phyloP scores from a whole-genome alignment of 2,888 invertebrate species.

The Torymus aiolomorphi region DNA sequence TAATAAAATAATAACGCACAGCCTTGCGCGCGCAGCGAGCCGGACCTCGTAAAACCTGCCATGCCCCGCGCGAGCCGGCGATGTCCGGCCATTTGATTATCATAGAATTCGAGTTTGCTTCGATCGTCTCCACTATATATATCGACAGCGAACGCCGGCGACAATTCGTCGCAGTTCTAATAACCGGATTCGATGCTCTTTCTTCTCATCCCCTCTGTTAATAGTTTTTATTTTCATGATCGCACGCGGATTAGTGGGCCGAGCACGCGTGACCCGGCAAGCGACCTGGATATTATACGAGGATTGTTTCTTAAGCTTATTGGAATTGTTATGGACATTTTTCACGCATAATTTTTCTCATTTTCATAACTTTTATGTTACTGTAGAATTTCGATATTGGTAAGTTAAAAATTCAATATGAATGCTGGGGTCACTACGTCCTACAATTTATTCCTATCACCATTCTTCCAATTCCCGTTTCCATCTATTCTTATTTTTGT shows the following conservation, averaged over 20 bases:
- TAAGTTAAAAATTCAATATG: not conserved
- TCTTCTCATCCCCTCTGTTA: not conserved
- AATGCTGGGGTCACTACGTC: no score
- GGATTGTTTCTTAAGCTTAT: conserved; percentile 7
- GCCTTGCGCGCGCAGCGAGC: conserved; percentile 40
- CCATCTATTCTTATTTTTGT: no score
- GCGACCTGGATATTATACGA: conserved; percentile 2
- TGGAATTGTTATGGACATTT: conserved; percentile 33
- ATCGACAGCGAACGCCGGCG: not conserved
- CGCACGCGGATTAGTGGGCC: conserved; percentile 10
- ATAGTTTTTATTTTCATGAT: not conserved
- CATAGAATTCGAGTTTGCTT: conserved; percentile 73
- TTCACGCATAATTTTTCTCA: not conserved
- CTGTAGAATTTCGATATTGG: conserved; percentile 19
- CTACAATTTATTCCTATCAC: no score
- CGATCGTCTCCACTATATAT: conserved; percentile 56
- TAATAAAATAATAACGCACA: conserved; percentile 72
- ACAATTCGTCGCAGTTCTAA: conserved; percentile 36
- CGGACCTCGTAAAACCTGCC: conserved; percentile 45
- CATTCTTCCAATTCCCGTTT: no score
- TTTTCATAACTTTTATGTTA: not conserved
- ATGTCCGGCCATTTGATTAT: conserved; percentile 69
- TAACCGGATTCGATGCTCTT: conserved; percentile 1
- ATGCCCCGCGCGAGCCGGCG: conserved; percentile 40
- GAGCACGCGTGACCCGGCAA: conserved; percentile 20